Evolutionary conservation across 2,888 invertebrate genomes (phyloP).

Genomic region (Sarcophaga rosellei): DNA sequence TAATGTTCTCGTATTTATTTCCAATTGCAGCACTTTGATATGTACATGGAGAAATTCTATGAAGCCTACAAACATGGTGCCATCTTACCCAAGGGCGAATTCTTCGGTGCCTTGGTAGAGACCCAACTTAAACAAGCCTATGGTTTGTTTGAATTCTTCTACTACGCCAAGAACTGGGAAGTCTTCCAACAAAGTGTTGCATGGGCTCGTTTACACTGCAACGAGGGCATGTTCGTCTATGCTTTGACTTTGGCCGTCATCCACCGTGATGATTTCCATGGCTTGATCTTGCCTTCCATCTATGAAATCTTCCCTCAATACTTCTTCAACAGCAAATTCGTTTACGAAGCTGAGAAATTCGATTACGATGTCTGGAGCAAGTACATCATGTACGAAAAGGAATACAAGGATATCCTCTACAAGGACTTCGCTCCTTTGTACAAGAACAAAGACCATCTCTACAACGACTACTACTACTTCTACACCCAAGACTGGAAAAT

Average conservation of each 20-base stretch:
- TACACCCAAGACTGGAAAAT: constrained; percentile 77
- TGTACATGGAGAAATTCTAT: constrained; percentile 75
- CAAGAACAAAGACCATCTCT: constrained; percentile 57
- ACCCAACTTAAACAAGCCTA: constrained; percentile 83
- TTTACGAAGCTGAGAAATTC: constrained; percentile 86
- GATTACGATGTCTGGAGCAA: constrained; percentile 76
- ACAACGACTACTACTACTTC: constrained; percentile 70
- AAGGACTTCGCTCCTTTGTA: constrained; percentile 73
- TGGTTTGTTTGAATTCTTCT: constrained; percentile 85
- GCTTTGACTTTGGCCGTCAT: constrained; percentile 86
- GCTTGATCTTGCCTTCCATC: constrained; percentile 86
- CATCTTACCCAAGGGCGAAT: constrained; percentile 83
- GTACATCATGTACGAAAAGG: constrained; percentile 77
- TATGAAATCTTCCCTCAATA: constrained; percentile 90
- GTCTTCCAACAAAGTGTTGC: constrained; percentile 87
- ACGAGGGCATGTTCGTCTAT: constrained; percentile 89
- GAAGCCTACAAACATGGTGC: constrained; percentile 78
- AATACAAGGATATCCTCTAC: constrained; percentile 80
- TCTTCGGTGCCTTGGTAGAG: constrained; percentile 82
- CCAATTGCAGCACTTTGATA: constrained; percentile 72
- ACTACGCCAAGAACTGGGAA: constrained; percentile 87
- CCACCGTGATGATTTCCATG: constrained; percentile 86
- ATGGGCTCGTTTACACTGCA: constrained; percentile 86
- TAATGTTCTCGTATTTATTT: neutral
- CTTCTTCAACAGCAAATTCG: constrained; percentile 88